A percentile compares a stretch with the other conserved stretches of the same genome.
phyloP scores from a whole-genome alignment of 2,797 vertebrate genomes.

The Aphelocoma californica region DNA sequence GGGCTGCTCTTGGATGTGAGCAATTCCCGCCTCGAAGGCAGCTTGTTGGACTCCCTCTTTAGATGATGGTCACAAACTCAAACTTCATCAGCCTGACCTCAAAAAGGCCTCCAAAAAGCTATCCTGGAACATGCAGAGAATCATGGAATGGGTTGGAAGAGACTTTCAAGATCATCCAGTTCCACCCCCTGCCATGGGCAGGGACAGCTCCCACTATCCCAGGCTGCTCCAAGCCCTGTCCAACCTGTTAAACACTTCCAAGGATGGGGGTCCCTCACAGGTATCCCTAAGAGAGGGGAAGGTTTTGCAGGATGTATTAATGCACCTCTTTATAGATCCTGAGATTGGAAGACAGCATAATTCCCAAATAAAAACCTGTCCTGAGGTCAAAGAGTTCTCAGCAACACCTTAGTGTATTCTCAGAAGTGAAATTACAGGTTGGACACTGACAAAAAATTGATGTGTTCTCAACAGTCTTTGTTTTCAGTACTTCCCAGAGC shows the following conservation, averaged over 20 bases:
- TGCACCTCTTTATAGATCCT: background rate
- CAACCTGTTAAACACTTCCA: fast-evolving
- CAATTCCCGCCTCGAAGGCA: background rate
- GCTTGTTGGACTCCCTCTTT: background rate
- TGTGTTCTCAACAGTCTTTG: fast-evolving
- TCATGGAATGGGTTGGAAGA: background rate
- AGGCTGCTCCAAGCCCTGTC: background rate
- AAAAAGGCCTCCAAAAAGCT: background rate
- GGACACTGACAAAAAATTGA: background rate
- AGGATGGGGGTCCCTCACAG: background rate
- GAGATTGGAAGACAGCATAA: background rate
- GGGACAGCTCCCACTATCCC: background rate
- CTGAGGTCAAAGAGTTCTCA: background rate
- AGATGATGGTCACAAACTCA: background rate
- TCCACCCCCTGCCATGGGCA: background rate
- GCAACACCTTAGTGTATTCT: background rate
- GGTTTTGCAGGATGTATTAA: background rate
- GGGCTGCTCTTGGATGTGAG: background rate
- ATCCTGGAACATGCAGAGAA: background rate
- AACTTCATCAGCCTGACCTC: background rate
- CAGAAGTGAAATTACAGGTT: background rate
- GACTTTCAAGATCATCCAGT: background rate
- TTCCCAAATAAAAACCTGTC: background rate
- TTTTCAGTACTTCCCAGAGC: background rate
- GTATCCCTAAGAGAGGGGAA: background rate